Evolutionary conservation across 2,797 vertebrate genomes (phyloP).

Genomic region (Macropus fuliginosus): DNA sequence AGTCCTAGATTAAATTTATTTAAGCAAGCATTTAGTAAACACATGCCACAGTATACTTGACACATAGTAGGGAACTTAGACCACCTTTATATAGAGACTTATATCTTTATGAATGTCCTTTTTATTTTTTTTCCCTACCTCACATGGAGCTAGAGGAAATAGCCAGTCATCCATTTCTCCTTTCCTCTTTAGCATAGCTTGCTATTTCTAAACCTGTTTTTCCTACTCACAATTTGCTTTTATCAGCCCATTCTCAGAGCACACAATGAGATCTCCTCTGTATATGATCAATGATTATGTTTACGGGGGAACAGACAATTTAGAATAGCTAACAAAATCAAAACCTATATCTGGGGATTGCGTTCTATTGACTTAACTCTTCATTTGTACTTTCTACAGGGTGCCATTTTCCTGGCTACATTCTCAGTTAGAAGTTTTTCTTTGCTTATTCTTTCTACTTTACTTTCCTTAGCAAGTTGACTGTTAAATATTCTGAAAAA

Average conservation of each 20-base stretch:
- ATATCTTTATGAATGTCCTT: background rate
- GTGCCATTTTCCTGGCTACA: background rate
- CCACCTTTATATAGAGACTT: background rate
- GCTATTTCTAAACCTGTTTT: conserved; percentile 30
- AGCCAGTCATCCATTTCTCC: background rate
- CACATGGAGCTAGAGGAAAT: background rate
- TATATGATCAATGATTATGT: conserved; percentile 10
- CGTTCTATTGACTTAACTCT: background rate
- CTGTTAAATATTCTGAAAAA: background rate
- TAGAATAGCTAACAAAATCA: conserved; percentile 13
- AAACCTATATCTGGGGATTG: background rate
- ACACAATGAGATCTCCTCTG: background rate
- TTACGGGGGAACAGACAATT: background rate
- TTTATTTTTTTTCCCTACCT: background rate
- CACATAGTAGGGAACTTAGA: background rate
- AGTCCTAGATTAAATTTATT: background rate
- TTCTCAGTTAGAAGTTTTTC: background rate
- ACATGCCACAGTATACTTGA: background rate
- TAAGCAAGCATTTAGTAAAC: background rate
- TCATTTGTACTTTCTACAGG: background rate
- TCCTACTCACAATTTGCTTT: conserved; percentile 18
- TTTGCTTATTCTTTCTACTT: background rate
- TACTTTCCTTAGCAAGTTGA: conserved; percentile 10
- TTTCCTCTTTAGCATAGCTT: background rate
- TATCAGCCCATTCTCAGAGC: conserved; percentile 16